Evolutionary conservation across 2,113 vertebrate genomes (phyloP).

Genomic region (Bubalus kerabau): DNA sequence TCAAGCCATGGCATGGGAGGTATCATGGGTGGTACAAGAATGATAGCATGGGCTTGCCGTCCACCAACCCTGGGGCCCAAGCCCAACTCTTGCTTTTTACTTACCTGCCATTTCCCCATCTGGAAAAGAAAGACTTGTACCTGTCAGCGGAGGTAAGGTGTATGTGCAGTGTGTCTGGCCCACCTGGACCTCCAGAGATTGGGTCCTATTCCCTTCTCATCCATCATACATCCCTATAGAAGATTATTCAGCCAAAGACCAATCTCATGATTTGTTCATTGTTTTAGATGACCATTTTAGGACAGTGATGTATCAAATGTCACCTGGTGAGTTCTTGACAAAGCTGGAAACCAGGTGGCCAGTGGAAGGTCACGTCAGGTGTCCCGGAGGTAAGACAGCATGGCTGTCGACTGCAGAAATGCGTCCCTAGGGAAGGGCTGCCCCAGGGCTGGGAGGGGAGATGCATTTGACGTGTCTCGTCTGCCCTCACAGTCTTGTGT

Average conservation of each 20-base stretch:
- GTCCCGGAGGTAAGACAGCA: not conserved
- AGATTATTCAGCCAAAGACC: not conserved
- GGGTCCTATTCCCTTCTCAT: not conserved
- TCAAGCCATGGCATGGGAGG: not conserved
- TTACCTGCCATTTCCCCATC: not conserved
- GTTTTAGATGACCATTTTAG: not conserved
- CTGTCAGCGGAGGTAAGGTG: accelerated
- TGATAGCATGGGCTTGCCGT: accelerated
- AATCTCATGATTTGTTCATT: not conserved
- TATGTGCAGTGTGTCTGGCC: too few species aligned
- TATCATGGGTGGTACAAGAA: not conserved
- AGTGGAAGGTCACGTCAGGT: too few species aligned
- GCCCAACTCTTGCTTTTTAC: accelerated
- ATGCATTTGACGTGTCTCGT: not conserved
- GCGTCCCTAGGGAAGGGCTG: too few species aligned
- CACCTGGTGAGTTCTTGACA: not conserved
- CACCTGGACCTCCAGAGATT: not conserved
- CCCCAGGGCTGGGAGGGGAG: not conserved
- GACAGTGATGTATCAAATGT: not conserved
- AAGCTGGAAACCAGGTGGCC: not conserved
- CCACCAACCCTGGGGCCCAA: not conserved
- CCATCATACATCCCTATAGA: not conserved
- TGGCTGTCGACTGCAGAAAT: not conserved
- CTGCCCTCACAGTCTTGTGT: not conserved
- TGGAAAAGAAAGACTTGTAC: not conserved